Percentiles rank a stretch among this genome's conserved stretches.
These are phyloP conservation scores for Tauraco hartlaubi DNA, from an alignment of 2,797 vertebrate species.

Conservation along the genomic window DNA sequence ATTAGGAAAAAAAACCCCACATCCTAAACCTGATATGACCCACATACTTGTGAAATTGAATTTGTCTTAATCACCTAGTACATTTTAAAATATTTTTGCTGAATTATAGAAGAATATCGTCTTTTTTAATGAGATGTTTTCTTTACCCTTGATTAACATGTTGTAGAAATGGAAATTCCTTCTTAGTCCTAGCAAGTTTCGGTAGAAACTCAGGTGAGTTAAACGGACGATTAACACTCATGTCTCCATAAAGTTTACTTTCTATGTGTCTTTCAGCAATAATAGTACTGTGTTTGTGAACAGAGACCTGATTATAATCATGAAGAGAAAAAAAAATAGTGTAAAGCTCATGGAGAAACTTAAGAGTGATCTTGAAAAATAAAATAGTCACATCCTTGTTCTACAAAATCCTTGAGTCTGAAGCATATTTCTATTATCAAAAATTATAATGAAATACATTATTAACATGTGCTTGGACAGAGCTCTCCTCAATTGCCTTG, in stretches of 20 bases:
- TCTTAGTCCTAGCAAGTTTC: background rate
- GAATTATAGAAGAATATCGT: background rate
- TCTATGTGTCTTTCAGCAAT: background rate
- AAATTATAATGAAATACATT: background rate
- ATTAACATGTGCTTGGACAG: background rate
- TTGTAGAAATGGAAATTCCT: background rate
- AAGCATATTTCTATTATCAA: background rate
- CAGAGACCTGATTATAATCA: background rate
- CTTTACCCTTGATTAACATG: background rate
- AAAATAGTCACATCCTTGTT: background rate
- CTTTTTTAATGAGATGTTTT: background rate
- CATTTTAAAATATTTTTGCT: background rate
- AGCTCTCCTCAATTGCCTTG: background rate
- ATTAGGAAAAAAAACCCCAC: background rate
- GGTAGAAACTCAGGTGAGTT: background rate
- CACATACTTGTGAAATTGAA: background rate
- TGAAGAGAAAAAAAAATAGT: background rate
- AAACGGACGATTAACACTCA: background rate
- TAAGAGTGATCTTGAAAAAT: background rate
- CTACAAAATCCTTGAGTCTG: background rate
- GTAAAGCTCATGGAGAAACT: background rate
- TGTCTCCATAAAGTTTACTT: background rate
- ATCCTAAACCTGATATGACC: background rate
- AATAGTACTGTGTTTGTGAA: background rate
- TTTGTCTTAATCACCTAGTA: background rate